These are phyloP conservation scores for Caranx melampygus DNA, from an alignment of 2,113 vertebrate species.

Conservation along the genomic window DNA sequence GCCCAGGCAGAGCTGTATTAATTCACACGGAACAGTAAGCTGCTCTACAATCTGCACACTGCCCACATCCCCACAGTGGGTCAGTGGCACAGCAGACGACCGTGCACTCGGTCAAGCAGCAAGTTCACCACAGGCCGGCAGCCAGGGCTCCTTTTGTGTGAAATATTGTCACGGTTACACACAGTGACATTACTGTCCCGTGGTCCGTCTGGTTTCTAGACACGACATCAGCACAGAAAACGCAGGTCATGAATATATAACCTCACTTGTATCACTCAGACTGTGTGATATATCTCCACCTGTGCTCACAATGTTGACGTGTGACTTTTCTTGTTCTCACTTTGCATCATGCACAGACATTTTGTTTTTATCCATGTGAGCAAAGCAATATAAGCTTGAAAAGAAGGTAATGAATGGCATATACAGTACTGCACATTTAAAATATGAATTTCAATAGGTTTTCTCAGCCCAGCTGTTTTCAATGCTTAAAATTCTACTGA, in stretches of 20 bases:
- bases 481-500: not conserved
- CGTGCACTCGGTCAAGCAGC: conserved; percentile 24
- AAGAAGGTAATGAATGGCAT: not conserved
- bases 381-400: not conserved
- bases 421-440: not conserved
- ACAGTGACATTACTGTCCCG: conserved; percentile 24
- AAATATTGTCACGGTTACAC: conserved; percentile 26
- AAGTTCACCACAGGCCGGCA: conserved; percentile 26
- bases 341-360: not conserved
- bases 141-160: conserved; percentile 22
- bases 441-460: not conserved
- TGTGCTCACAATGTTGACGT: not conserved
- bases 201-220: conserved; percentile 21
- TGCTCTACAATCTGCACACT: conserved; percentile 70
- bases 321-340: not conserved
- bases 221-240: not conserved
- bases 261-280: too few species aligned
- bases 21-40: conserved; percentile 74
- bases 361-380: not conserved
- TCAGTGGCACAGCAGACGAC: conserved; percentile 76
- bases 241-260: not conserved
- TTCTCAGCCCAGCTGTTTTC: not conserved
- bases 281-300: not conserved
- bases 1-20: conserved; percentile 69
- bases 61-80: conserved; percentile 68